Evolutionary conservation across 2,113 vertebrate species (phyloP).

Genomic region (Tricholaema leucomelas): DNA sequence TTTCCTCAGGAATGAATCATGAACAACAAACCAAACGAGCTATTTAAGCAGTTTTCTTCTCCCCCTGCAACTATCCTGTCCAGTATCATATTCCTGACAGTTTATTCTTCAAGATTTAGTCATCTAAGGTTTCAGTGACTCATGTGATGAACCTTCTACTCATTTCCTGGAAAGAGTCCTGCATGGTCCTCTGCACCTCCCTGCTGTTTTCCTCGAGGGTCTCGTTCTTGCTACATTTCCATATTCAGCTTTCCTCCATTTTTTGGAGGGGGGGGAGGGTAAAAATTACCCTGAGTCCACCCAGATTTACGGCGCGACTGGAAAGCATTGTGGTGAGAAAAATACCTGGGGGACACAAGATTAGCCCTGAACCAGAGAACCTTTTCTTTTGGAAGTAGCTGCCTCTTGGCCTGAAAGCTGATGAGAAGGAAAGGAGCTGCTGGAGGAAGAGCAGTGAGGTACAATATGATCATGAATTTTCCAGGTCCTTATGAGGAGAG

Average conservation of each 20-base stretch:
- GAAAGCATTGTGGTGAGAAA: background rate
- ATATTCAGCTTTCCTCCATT: background rate
- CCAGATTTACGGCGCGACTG: background rate
- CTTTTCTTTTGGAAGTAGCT: background rate
- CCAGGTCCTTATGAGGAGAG: no score
- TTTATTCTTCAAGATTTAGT: conserved; percentile 55
- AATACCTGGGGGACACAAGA: conserved; percentile 21
- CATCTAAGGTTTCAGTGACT: conserved; percentile 59
- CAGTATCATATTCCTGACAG: conserved; percentile 50
- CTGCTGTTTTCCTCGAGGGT: background rate
- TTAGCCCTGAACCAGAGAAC: background rate
- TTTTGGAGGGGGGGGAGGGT: background rate
- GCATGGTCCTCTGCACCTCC: background rate
- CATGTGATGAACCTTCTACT: conserved; percentile 43
- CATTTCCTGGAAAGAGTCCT: conserved; percentile 54
- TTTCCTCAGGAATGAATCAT: conserved; percentile 49
- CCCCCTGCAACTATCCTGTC: background rate
- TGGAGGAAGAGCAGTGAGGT: background rate
- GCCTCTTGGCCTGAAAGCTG: background rate
- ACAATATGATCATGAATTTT: background rate
- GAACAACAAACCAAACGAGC: background rate
- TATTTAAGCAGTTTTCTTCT: conserved; percentile 38
- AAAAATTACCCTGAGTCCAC: background rate
- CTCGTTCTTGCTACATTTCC: background rate
- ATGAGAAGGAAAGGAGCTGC: background rate